phyloP scores from a whole-genome alignment of 2,888 invertebrate species.

The Tortricodes alternella region DNA sequence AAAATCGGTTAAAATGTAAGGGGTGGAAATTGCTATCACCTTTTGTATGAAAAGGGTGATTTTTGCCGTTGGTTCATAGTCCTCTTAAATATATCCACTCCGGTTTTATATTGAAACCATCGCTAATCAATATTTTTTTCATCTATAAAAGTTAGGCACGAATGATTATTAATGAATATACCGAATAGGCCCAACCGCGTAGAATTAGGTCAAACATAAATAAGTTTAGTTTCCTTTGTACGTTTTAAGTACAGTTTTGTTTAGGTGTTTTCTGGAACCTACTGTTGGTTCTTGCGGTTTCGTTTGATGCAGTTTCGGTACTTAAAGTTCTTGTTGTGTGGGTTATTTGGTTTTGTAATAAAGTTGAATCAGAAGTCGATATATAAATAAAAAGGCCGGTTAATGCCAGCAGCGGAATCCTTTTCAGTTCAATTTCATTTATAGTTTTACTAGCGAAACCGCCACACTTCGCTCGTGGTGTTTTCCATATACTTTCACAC shows the following conservation, averaged over 20 bases:
- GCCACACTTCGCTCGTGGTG: too few species aligned
- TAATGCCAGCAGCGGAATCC: background rate
- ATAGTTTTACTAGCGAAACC: too few species aligned
- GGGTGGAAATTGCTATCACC: too few species aligned
- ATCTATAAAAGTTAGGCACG: too few species aligned
- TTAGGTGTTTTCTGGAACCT: slow-evolving; percentile 14
- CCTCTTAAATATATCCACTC: too few species aligned
- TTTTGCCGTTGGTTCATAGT: too few species aligned
- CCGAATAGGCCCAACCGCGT: slow-evolving; percentile 14
- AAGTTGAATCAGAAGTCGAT: slow-evolving; percentile 4
- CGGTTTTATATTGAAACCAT: too few species aligned
- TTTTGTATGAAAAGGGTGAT: too few species aligned
- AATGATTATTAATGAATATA: too few species aligned
- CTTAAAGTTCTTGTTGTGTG: slow-evolving; percentile 5
- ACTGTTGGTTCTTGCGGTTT: slow-evolving; percentile 18
- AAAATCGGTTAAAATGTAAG: too few species aligned
- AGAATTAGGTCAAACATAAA: slow-evolving; percentile 30
- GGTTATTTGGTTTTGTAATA: slow-evolving; percentile 14
- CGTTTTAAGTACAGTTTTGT: slow-evolving; percentile 29
- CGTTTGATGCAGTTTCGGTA: slow-evolving; percentile 12
- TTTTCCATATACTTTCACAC: too few species aligned
- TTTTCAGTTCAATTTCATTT: background rate
- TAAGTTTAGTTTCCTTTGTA: slow-evolving; percentile 30
- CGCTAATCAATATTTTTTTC: too few species aligned
- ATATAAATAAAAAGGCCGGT: background rate